Conservation (phyloP, 1,140 invertebrate species). For the Listronotus oregonensis region DNA sequence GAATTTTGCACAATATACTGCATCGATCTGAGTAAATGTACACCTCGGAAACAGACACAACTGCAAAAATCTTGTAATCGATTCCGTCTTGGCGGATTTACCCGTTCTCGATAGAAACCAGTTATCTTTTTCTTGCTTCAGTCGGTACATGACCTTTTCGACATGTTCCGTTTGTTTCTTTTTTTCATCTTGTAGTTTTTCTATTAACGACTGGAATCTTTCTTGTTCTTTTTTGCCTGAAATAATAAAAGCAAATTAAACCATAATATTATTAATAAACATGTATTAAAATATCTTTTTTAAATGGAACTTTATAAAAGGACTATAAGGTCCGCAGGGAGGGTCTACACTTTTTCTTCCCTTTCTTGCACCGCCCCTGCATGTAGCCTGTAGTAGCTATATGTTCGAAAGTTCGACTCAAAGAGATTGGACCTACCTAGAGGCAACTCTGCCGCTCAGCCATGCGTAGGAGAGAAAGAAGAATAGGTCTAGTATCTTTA, state of each 20-base stretch:
- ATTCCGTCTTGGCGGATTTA: slow-evolving; percentile 93
- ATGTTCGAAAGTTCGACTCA: no score
- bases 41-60: slow-evolving; percentile 95
- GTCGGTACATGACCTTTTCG: slow-evolving; percentile 70
- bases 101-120: slow-evolving; percentile 89
- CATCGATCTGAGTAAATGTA: slow-evolving; percentile 93
- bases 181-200: slow-evolving; percentile 93
- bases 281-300: no score
- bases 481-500: no score
- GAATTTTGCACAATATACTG: slow-evolving; percentile 97
- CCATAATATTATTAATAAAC: no score
- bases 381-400: no score
- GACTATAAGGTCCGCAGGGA: no score
- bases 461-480: no score
- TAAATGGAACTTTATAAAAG: no score
- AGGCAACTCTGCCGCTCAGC: no score
- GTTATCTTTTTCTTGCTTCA: slow-evolving; percentile 82
- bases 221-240: slow-evolving; percentile 89
- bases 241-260: slow-evolving; percentile 1
- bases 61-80: slow-evolving; percentile 95
- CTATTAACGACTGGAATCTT: slow-evolving; percentile 80
- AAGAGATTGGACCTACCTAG: no score
- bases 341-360: no score
- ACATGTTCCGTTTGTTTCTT: slow-evolving; percentile 94
- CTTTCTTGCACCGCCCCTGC: no score